Conservation (phyloP, 2,113 vertebrate species). For the Campylomormyrus numenius region DNA sequence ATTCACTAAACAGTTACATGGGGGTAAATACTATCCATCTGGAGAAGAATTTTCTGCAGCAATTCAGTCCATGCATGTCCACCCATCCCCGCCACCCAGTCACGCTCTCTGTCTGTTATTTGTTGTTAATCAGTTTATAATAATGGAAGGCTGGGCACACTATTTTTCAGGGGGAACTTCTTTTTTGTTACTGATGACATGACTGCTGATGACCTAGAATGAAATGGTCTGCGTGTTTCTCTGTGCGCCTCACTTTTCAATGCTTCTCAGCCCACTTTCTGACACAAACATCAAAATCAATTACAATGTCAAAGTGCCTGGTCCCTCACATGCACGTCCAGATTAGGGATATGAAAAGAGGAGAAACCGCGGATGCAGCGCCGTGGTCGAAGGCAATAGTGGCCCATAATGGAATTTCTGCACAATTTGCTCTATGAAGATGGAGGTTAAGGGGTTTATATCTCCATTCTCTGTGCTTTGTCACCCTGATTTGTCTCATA, state of each 20-base stretch:
- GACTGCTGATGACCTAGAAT: background rate
- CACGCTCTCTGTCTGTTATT: background rate
- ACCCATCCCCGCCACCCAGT: background rate
- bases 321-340: background rate
- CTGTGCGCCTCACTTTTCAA: background rate
- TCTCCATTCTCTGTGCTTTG: conserved; percentile 33
- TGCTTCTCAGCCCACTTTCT: background rate
- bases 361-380: background rate
- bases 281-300: conserved; percentile 1
- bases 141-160: background rate
- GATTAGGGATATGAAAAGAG: conserved; percentile 13
- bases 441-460: conserved; percentile 35
- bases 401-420: conserved; percentile 38
- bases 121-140: background rate
- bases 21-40: background rate
- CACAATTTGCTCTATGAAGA: conserved; percentile 39
- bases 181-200: background rate
- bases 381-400: background rate
- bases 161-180: background rate
- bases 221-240: background rate
- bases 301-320: background rate
- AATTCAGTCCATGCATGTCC: background rate
- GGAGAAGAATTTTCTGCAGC: background rate
- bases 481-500: conserved; percentile 21
- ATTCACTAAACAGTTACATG: conserved; percentile 24